Evolutionary conservation across 2,888 invertebrate genomes (phyloP).

Genomic region (Lysandra bellargus): DNA sequence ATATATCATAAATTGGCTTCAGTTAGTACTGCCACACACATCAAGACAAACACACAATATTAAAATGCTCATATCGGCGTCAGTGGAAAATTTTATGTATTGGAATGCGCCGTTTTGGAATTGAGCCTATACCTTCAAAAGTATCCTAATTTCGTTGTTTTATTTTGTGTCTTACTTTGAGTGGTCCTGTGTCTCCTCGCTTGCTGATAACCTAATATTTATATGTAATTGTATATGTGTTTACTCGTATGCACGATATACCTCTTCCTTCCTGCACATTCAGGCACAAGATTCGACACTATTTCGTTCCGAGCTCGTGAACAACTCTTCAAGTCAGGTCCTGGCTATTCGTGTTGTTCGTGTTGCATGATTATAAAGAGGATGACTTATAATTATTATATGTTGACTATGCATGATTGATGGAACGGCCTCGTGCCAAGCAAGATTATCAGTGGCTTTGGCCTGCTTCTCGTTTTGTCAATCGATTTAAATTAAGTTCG

Average conservation of each 20-base stretch:
- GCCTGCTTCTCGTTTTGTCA: constrained; percentile 64
- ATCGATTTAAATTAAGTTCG: constrained; percentile 34
- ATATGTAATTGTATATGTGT: constrained; percentile 62
- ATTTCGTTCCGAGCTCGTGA: constrained; percentile 74
- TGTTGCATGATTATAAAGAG: constrained; percentile 75
- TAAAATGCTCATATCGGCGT: constrained; percentile 53
- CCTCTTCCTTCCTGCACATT: constrained; percentile 73
- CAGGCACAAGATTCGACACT: constrained; percentile 69
- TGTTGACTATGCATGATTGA: constrained; percentile 74
- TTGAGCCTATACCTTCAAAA: constrained; percentile 67
- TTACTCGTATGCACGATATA: constrained; percentile 72
- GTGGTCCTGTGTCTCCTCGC: constrained; percentile 68
- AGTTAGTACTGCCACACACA: constrained; percentile 56
- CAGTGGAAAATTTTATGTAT: constrained; percentile 60
- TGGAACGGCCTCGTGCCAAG: constrained; percentile 75
- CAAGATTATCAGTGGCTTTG: constrained; percentile 65
- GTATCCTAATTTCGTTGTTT: constrained; percentile 61
- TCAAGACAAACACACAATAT: constrained; percentile 49
- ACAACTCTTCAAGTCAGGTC: constrained; percentile 68
- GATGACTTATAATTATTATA: constrained; percentile 64
- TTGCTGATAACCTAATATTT: constrained; percentile 65
- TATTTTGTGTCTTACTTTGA: constrained; percentile 59
- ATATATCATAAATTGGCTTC: constrained; percentile 45
- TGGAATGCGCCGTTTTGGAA: constrained; percentile 67
- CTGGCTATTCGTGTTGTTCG: constrained; percentile 77